Evolutionary conservation across 1,140 invertebrate species (phyloP).

Genomic region (Cepaea nemoralis): DNA sequence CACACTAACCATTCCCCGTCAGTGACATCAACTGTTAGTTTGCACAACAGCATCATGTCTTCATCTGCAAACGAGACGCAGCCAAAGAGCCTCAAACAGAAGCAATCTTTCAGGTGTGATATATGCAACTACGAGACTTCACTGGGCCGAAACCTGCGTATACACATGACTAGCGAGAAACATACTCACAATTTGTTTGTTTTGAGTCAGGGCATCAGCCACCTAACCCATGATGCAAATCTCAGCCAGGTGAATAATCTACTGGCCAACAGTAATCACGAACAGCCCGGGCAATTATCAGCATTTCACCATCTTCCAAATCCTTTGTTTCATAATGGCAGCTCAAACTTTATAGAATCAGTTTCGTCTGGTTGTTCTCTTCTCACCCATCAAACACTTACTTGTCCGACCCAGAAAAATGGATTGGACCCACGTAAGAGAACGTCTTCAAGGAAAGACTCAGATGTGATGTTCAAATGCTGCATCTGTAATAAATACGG

Average conservation of each 20-base stretch:
- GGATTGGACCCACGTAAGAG: conserved; percentile 73
- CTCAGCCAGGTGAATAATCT: conserved; percentile 70
- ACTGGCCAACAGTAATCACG: conserved; percentile 74
- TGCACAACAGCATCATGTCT: background rate
- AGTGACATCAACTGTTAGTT: background rate
- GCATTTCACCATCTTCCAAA: conserved; percentile 58
- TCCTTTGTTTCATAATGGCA: conserved; percentile 53
- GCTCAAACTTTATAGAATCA: too few species aligned
- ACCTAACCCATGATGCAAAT: conserved; percentile 83
- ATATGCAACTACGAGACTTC: conserved; percentile 99
- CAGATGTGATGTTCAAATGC: conserved; percentile 88
- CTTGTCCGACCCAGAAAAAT: conserved; percentile 64
- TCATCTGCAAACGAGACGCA: conserved; percentile 39
- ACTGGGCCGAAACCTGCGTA: conserved; percentile 91
- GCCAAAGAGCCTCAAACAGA: conserved; percentile 80
- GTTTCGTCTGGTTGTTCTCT: conserved; percentile 40
- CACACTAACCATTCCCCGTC: conserved; percentile 24
- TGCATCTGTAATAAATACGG: conserved; percentile 93
- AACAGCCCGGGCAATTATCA: conserved; percentile 48
- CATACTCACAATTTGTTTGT: conserved; percentile 97
- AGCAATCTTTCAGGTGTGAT: conserved; percentile 95
- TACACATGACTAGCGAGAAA: conserved; percentile 98
- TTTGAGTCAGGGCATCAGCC: conserved; percentile 95
- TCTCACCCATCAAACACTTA: conserved; percentile 52
- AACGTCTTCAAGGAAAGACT: conserved; percentile 72